Evolutionary conservation across 2,113 vertebrate genomes (phyloP).

Genomic region (Turdus rufiventris): DNA sequence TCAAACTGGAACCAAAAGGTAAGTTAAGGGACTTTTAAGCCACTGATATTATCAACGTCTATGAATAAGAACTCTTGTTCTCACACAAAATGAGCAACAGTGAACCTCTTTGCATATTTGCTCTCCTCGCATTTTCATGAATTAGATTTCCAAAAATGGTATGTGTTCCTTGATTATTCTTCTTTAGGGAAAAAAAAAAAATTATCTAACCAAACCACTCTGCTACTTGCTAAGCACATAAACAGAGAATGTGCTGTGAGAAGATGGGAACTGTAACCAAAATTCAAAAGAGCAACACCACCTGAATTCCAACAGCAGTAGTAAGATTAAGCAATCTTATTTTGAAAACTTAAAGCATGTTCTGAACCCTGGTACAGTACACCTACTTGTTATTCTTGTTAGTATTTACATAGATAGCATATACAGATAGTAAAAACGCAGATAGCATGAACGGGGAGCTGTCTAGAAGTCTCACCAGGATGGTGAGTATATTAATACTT

Average conservation of each 20-base stretch:
- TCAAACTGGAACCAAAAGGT: neutral
- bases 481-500: neutral
- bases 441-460: neutral
- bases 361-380: neutral
- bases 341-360: neutral
- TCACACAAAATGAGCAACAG: rapidly evolving
- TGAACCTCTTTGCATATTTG: neutral
- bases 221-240: neutral
- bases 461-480: neutral
- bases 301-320: neutral
- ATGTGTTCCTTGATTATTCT: neutral
- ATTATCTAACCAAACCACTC: neutral
- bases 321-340: neutral
- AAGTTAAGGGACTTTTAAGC: neutral
- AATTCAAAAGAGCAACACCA: neutral
- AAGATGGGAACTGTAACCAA: neutral
- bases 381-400: neutral
- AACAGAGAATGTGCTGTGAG: neutral
- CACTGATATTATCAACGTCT: neutral
- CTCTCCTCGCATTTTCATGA: neutral
- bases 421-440: neutral
- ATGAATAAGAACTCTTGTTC: neutral
- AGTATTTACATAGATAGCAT: neutral
- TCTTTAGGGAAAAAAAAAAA: neutral
- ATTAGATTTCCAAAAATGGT: neutral